Percentiles rank a stretch among this genome's conserved stretches.
These are phyloP conservation scores for Acleris sparsana DNA, from an alignment of 2,888 invertebrate genomes.

Conservation along the genomic window DNA sequence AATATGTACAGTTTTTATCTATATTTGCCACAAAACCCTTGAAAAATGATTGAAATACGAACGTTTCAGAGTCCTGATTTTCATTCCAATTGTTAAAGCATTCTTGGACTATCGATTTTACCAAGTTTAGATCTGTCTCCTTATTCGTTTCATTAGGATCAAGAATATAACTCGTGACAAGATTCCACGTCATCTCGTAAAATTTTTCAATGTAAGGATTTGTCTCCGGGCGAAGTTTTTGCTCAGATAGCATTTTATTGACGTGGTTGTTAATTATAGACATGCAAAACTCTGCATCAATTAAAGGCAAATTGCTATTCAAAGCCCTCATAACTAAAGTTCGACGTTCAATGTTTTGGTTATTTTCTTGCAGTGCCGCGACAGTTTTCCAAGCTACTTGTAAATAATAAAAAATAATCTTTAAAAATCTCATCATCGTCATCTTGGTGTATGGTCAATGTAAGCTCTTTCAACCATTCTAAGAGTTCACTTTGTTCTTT, in stretches of 20 bases:
- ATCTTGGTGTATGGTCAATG: constrained; percentile 49
- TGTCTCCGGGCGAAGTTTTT: constrained; percentile 35
- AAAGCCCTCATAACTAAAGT: constrained; percentile 45
- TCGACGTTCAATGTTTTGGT: constrained; percentile 44
- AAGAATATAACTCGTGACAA: constrained; percentile 44
- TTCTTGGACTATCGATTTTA: constrained; percentile 42
- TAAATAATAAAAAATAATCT: constrained; percentile 43
- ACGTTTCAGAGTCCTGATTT: constrained; percentile 34
- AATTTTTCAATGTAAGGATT: constrained; percentile 37
- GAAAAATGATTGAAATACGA: constrained; percentile 39
- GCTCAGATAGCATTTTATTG: constrained; percentile 41
- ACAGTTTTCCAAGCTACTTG: constrained; percentile 53
- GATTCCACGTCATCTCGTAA: constrained; percentile 48
- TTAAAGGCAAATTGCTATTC: constrained; percentile 39
- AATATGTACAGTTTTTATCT: constrained; percentile 27
- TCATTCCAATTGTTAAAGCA: constrained; percentile 44
- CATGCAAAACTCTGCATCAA: constrained; percentile 47
- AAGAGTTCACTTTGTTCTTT: constrained; percentile 46
- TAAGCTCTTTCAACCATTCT: constrained; percentile 52
- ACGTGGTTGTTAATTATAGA: constrained; percentile 51
- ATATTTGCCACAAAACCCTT: constrained; percentile 42
- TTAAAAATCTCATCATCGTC: constrained; percentile 55
- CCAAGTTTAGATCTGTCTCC: constrained; percentile 39
- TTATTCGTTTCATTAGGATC: constrained; percentile 39
- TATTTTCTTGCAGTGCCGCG: constrained; percentile 47